A percentile compares a stretch with the other conserved stretches of the same genome.
Conservation (phyloP, 2,113 vertebrate species). For the Scortum barcoo region DNA sequence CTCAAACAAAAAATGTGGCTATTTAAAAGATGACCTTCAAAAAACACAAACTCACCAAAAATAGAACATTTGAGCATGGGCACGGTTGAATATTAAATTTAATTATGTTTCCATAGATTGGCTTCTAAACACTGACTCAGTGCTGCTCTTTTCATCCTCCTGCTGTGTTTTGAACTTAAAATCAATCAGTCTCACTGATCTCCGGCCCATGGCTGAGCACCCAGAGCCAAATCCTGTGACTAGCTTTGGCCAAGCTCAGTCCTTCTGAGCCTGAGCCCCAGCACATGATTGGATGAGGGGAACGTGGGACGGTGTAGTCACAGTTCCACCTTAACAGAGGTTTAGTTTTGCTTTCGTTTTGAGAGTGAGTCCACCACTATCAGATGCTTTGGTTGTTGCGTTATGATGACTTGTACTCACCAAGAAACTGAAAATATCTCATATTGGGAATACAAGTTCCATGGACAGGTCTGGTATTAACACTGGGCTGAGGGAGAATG, state of each 20-base stretch:
- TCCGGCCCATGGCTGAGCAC: constrained; percentile 47
- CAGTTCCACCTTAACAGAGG: constrained; percentile 19
- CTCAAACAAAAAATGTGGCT: not conserved
- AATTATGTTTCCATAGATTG: constrained; percentile 1
- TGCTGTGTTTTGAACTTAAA: constrained; percentile 52
- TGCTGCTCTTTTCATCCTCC: constrained; percentile 26
- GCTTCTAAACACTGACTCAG: not conserved
- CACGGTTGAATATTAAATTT: not conserved
- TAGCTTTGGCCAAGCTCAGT: constrained; percentile 58
- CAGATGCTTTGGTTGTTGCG: not conserved
- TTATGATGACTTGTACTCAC: constrained; percentile 35
- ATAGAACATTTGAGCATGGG: not conserved
- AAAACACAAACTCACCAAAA: not conserved
- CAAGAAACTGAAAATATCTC: constrained; percentile 47
- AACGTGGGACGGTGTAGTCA: not conserved
- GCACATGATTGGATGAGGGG: constrained; percentile 61
- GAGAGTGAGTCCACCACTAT: not conserved
- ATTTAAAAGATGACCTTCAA: not conserved
- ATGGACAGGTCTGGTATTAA: not conserved
- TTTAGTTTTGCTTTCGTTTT: constrained; percentile 72
- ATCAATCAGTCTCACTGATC: constrained; percentile 58
- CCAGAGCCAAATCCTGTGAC: constrained; percentile 68
- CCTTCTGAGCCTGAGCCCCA: constrained; percentile 46
- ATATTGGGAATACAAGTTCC: not conserved
- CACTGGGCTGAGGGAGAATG: constrained; percentile 14